Percentiles rank a stretch among this genome's conserved stretches.
phyloP scores from a whole-genome alignment of 2,888 invertebrate species.

The Leucoma salicis region DNA sequence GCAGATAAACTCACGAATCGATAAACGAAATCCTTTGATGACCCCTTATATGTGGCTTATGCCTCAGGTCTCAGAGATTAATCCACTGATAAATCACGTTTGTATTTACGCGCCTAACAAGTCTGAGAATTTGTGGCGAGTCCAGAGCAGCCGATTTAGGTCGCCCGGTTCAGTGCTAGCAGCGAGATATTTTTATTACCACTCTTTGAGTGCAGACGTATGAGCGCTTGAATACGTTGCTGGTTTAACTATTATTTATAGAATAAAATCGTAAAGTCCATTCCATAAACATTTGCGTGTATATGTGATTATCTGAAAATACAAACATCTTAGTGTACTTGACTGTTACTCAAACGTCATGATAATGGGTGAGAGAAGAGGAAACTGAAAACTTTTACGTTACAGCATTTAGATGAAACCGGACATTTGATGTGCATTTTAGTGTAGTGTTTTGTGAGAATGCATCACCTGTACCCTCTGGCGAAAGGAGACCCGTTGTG shows the following conservation, averaged over 20 bases:
- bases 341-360: constrained; percentile 26
- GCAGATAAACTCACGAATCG: constrained; percentile 17
- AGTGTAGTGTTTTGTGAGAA: constrained; percentile 58
- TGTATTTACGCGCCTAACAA: constrained; percentile 48
- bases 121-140: constrained; percentile 50
- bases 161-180: constrained; percentile 78
- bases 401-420: constrained; percentile 67
- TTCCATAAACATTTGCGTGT: constrained; percentile 69
- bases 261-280: constrained; percentile 70
- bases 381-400: constrained; percentile 45
- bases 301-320: constrained; percentile 44
- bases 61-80: constrained; percentile 21
- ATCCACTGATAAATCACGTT: constrained; percentile 30
- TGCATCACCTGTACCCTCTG: constrained; percentile 89
- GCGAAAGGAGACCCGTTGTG: constrained; percentile 94
- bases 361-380: constrained; percentile 32
- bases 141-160: constrained; percentile 69
- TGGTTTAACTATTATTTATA: constrained; percentile 72
- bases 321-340: constrained; percentile 26
- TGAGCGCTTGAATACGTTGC: constrained; percentile 64
- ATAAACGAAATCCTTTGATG: constrained; percentile 8
- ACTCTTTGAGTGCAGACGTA: constrained; percentile 67
- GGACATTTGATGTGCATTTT: constrained; percentile 76
- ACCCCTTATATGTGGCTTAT: constrained; percentile 1
- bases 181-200: constrained; percentile 80